phyloP scores from a whole-genome alignment of 2,888 invertebrate species.

The Eilema griseolum region DNA sequence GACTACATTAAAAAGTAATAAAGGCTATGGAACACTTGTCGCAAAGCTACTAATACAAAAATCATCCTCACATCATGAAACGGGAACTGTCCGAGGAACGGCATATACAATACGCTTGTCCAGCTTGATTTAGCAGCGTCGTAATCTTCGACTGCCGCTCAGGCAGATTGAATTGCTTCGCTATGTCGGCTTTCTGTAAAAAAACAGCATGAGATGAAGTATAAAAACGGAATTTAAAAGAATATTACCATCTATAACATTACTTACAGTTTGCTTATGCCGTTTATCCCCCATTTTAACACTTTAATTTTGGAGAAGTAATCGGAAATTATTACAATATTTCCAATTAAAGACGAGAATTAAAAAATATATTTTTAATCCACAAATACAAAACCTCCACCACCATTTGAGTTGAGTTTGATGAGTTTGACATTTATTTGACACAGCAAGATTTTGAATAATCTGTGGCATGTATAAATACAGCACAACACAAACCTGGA shows the following conservation, averaged over 20 bases:
- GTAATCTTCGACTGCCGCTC: slow-evolving; percentile 97
- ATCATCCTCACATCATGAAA: slow-evolving; percentile 95
- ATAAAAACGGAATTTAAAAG: neutral
- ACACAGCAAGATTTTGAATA: no score
- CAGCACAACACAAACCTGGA: no score
- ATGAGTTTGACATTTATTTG: neutral
- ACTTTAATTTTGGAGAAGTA: neutral
- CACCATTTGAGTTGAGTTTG: neutral
- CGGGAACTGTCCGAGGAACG: slow-evolving; percentile 96
- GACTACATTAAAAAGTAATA: neutral
- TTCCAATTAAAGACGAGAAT: neutral
- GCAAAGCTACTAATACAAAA: neutral
- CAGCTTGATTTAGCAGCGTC: slow-evolving; percentile 94
- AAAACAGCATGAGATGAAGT: neutral
- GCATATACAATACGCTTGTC: slow-evolving; percentile 98
- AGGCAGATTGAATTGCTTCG: slow-evolving; percentile 95
- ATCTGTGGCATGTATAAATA: no score
- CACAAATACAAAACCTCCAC: neutral
- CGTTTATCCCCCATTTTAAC: slow-evolving; percentile 76
- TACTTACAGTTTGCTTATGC: slow-evolving; percentile 79
- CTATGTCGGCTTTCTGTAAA: slow-evolving; percentile 94
- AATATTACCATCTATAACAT: neutral
- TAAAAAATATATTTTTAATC: no score
- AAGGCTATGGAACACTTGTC: neutral
- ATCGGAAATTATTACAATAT: neutral